Conservation (phyloP, 2,888 invertebrate species). For the Synergus umbraculus region DNA sequence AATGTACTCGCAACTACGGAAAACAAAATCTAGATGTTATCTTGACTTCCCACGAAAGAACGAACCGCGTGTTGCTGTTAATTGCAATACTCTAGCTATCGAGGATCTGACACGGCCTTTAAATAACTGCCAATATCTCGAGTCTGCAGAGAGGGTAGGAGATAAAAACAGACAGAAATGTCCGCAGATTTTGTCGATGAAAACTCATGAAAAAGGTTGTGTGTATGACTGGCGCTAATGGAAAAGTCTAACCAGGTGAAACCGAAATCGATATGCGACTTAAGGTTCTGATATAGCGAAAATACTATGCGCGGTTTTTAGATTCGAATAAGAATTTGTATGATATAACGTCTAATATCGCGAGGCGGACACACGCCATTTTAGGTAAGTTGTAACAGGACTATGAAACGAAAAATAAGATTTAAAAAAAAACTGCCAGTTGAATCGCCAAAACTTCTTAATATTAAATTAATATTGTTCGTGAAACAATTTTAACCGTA, state of each 20-base stretch:
- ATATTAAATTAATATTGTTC: background rate
- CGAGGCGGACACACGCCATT: slow-evolving; percentile 29
- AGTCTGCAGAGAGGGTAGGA: slow-evolving; percentile 51
- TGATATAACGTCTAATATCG: slow-evolving; percentile 39
- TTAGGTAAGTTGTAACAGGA: slow-evolving; percentile 1
- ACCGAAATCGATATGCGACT: slow-evolving; percentile 19
- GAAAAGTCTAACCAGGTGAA: background rate
- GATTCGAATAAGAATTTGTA: slow-evolving; percentile 30
- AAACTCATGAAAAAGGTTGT: background rate
- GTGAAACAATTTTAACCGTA: background rate
- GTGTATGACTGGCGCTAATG: slow-evolving; percentile 10
- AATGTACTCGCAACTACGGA: background rate
- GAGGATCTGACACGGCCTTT: slow-evolving; percentile 61
- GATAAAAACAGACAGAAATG: background rate
- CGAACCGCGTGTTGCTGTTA: background rate
- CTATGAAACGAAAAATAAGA: background rate
- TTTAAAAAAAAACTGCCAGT: slow-evolving; percentile 25
- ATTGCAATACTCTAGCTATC: slow-evolving; percentile 14
- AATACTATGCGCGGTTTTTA: slow-evolving; percentile 24
- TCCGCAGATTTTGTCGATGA: background rate
- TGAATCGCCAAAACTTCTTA: slow-evolving; percentile 9
- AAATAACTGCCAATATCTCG: slow-evolving; percentile 70
- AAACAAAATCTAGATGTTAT: slow-evolving; percentile 19
- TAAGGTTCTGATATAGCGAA: slow-evolving; percentile 20
- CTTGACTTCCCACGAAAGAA: background rate